phyloP scores from a whole-genome alignment of 2,113 vertebrate species.

The Myxocyprinus asiaticus region DNA sequence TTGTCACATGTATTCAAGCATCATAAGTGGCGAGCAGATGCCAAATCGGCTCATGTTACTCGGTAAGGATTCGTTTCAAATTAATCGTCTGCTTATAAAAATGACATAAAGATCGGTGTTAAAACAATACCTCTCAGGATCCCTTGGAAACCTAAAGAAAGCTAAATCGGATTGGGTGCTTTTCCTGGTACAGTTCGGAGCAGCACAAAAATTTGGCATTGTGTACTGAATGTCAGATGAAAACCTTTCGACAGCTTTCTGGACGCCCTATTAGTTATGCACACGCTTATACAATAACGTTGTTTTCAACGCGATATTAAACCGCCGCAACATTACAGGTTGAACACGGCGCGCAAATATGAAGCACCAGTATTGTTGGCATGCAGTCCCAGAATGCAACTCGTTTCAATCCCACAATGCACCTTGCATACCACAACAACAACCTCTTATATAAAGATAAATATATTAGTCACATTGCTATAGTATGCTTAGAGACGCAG shows the following conservation, averaged over 20 bases:
- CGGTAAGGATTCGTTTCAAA: no score
- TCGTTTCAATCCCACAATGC: constrained; percentile 33
- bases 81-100: background rate
- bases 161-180: constrained; percentile 74
- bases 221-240: constrained; percentile 57
- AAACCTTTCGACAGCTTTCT: background rate
- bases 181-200: constrained; percentile 82
- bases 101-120: background rate
- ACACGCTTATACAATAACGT: background rate
- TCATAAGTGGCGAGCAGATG: no score
- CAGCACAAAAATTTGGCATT: constrained; percentile 85
- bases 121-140: constrained; percentile 73
- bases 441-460: no score
- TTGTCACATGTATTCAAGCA: background rate
- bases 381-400: constrained; percentile 44
- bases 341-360: constrained; percentile 37
- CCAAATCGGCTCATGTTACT: no score
- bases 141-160: constrained; percentile 81
- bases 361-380: constrained; percentile 1
- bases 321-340: background rate
- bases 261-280: background rate
- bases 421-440: background rate
- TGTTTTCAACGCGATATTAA: background rate
- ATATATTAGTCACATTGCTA: no score
- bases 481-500: no score